These are phyloP conservation scores for Apodemus sylvaticus DNA, from an alignment of 2,113 vertebrate genomes.

Conservation along the genomic window DNA sequence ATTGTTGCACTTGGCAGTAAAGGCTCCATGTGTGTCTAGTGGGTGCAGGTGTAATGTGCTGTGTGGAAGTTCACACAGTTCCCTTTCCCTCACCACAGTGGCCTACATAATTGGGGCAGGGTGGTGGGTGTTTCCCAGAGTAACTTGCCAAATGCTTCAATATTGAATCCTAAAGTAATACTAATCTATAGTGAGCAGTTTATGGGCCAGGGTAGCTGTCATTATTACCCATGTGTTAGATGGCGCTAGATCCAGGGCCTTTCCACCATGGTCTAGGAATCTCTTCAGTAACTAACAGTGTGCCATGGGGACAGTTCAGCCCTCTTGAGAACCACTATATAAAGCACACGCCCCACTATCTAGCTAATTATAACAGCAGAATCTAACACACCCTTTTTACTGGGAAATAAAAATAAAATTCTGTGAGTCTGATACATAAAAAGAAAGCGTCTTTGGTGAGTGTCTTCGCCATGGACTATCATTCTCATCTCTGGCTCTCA, in stretches of 20 bases:
- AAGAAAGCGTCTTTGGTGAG: background rate
- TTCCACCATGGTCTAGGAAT: background rate
- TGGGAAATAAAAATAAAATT: background rate
- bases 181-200: background rate
- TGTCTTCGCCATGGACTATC: background rate
- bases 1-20: background rate
- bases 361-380: background rate
- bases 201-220: background rate
- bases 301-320: background rate
- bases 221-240: background rate
- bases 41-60: background rate
- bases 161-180: background rate
- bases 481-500: background rate
- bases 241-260: background rate
- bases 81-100: background rate
- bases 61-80: background rate
- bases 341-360: background rate
- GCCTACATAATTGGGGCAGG: background rate
- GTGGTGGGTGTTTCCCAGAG: background rate
- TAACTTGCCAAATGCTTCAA: background rate
- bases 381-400: slow-evolving; percentile 13
- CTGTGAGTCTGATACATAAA: background rate
- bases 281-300: background rate
- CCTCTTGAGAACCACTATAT: background rate
- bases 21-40: background rate